Conservation (phyloP, 2,113 vertebrate species). For the Gavialis gangeticus region DNA sequence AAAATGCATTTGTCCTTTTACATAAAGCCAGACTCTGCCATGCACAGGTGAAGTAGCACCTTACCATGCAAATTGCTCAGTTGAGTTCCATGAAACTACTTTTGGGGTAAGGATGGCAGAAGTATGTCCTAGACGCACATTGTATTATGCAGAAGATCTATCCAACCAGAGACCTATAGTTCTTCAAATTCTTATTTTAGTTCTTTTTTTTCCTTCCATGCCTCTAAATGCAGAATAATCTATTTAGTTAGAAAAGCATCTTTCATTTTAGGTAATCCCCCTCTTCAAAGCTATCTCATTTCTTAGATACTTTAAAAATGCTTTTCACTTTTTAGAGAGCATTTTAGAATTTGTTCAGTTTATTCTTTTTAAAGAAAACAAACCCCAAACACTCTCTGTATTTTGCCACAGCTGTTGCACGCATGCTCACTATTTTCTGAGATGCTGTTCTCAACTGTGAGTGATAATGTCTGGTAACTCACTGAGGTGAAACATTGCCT, state of each 20-base stretch:
- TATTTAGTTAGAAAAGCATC: neutral
- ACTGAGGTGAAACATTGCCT: slow-evolving; percentile 60
- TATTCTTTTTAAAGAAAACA: neutral
- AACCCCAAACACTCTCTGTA: neutral
- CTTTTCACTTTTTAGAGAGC: neutral
- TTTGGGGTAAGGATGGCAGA: neutral
- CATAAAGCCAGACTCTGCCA: neutral
- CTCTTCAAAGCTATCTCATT: neutral
- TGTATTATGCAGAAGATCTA: neutral
- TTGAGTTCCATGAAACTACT: neutral
- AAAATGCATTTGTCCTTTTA: neutral
- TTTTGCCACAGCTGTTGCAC: neutral
- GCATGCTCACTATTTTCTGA: slow-evolving; percentile 34
- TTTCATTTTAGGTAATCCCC: neutral
- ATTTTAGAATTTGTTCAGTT: neutral
- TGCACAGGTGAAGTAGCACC: neutral
- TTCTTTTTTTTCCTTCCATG: neutral
- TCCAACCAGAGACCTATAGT: fast-evolving
- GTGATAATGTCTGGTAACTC: slow-evolving; percentile 54
- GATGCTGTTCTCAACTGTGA: slow-evolving; percentile 25
- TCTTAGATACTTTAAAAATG: neutral
- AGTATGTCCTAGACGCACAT: neutral
- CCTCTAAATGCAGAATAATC: neutral
- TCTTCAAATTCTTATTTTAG: neutral
- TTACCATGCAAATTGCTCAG: neutral